Evolutionary conservation across 2,797 vertebrate species (phyloP).

Genomic region (Mormyrops boulengeri): DNA sequence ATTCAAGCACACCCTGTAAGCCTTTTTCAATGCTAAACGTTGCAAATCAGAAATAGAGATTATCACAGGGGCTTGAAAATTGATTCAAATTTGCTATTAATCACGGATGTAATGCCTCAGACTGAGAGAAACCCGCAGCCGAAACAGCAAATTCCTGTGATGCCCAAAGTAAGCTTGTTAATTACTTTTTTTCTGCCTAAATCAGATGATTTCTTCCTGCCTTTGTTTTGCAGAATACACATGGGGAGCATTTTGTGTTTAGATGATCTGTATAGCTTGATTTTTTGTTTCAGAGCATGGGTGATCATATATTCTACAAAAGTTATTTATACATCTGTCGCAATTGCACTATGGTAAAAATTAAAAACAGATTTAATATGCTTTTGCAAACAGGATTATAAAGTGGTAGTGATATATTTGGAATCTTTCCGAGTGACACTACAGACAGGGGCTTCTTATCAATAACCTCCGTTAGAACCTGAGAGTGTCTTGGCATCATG

Average conservation of each 20-base stretch:
- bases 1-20: not conserved
- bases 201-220: not conserved
- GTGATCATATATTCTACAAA: not conserved
- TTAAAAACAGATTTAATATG: not conserved
- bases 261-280: not conserved
- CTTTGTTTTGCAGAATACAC: not conserved
- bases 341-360: not conserved
- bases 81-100: not conserved
- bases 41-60: not conserved
- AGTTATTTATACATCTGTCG: not conserved
- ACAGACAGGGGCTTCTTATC: not conserved
- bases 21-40: not conserved
- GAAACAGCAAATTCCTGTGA: not conserved
- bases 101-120: not conserved
- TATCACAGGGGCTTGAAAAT: not conserved
- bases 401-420: not conserved
- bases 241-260: not conserved
- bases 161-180: not conserved
- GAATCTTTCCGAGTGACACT: not conserved
- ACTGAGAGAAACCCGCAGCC: not conserved
- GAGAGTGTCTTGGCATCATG: not conserved
- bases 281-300: not conserved
- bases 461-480: not conserved
- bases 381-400: not conserved
- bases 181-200: not conserved